These are phyloP conservation scores for Phalacrocorax brasilianus DNA, from an alignment of 2,113 vertebrate species.

Conservation along the genomic window DNA sequence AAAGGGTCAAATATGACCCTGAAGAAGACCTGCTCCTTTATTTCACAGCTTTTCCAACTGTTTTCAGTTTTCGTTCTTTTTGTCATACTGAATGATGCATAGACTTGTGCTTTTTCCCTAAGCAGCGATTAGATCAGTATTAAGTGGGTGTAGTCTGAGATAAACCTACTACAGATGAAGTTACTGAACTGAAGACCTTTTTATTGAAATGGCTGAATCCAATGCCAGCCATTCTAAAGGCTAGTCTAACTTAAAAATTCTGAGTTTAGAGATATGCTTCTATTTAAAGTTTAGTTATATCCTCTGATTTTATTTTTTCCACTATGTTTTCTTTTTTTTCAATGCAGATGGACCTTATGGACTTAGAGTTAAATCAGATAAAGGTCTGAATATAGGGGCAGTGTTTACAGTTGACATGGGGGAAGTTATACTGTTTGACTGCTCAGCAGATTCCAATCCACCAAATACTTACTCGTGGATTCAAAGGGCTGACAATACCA, in stretches of 20 bases:
- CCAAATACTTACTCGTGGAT: conserved; percentile 93
- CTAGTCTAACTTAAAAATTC: background rate
- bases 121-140: background rate
- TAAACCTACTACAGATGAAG: background rate
- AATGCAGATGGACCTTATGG: conserved; percentile 92
- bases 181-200: background rate
- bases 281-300: background rate
- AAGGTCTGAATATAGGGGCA: conserved; percentile 83
- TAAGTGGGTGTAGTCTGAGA: background rate
- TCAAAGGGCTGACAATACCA: conserved; percentile 80
- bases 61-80: background rate
- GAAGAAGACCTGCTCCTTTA: background rate
- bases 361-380: conserved; percentile 87
- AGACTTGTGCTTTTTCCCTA: background rate
- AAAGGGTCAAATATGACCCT: background rate
- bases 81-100: background rate
- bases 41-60: background rate
- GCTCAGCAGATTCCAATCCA: conserved; percentile 93
- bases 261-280: background rate
- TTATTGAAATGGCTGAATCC: background rate
- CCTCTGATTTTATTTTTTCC: background rate
- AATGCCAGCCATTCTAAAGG: background rate
- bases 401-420: conserved; percentile 91
- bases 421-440: conserved; percentile 87
- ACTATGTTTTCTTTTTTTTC: background rate